phyloP scores from a whole-genome alignment of 2,888 invertebrate species.

The Galeopsomyia nigrocyanea region DNA sequence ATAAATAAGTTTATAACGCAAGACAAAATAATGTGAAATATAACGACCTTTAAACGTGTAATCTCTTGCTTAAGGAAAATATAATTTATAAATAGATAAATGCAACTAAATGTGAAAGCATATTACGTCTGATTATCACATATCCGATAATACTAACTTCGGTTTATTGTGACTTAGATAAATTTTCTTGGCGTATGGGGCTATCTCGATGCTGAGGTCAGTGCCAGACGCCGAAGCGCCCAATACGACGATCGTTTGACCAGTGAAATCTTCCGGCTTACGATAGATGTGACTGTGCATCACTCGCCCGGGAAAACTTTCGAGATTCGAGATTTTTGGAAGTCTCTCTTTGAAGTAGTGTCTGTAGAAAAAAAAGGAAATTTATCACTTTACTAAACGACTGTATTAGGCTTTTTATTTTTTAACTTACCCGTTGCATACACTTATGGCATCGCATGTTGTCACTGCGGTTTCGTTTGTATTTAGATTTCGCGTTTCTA shows the following conservation, averaged over 20 bases:
- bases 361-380: not conserved
- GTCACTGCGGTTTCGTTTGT: constrained; percentile 62
- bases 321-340: constrained; percentile 70
- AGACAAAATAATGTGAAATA: no score
- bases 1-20: no score
- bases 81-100: no score
- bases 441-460: constrained; percentile 76
- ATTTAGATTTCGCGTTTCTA: constrained; percentile 69
- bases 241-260: constrained; percentile 75
- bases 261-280: constrained; percentile 73
- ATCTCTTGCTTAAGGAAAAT: no score
- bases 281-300: constrained; percentile 84
- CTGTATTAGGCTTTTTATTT: not conserved
- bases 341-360: constrained; percentile 71
- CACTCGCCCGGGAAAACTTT: constrained; percentile 72
- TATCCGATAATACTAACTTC: no score
- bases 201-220: constrained; percentile 80
- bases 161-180: constrained; percentile 72
- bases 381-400: not conserved
- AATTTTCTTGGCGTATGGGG: constrained; percentile 69
- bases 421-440: constrained; percentile 75
- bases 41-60: no score
- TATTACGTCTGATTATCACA: no score
- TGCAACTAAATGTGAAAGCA: no score
- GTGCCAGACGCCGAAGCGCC: constrained; percentile 83